These are phyloP conservation scores for Lota lota DNA, from an alignment of 2,113 vertebrate species.

Conservation along the genomic window DNA sequence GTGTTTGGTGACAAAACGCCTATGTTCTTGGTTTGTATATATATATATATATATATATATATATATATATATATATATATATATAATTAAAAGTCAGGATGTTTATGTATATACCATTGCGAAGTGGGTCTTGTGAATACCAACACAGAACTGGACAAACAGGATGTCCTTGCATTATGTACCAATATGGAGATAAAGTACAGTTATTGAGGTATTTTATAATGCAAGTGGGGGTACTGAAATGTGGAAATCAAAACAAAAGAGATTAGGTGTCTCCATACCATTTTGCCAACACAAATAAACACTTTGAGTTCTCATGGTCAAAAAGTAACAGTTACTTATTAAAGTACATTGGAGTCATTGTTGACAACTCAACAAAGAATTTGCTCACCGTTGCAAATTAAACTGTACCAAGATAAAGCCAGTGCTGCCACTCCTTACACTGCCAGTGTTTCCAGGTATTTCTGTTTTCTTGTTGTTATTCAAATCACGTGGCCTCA, in stretches of 20 bases:
- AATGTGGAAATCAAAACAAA: too few species aligned
- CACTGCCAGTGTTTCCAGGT: background rate
- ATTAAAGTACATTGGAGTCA: slow-evolving; percentile 8
- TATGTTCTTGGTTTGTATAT: background rate
- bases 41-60: background rate
- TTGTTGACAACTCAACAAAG: background rate
- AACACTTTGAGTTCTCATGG: slow-evolving; percentile 19
- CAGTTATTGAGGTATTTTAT: too few species aligned
- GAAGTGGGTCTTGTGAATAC: background rate
- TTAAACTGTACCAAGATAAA: slow-evolving; percentile 9
- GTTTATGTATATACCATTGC: slow-evolving; percentile 1
- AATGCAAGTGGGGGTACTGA: too few species aligned
- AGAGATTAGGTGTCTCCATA: too few species aligned
- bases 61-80: background rate
- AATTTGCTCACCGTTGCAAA: background rate
- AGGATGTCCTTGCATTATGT: slow-evolving; percentile 24
- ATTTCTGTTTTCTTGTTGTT: slow-evolving; percentile 1
- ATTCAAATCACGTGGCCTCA: background rate
- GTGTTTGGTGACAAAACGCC: background rate
- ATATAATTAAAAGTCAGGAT: background rate
- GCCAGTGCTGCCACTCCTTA: background rate
- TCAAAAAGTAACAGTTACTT: slow-evolving; percentile 17
- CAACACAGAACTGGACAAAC: slow-evolving; percentile 16
- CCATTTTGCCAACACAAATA: background rate
- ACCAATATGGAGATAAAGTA: background rate